These are phyloP conservation scores for Gyrodactylus salaris DNA, from an alignment of 1,140 invertebrate species.

Conservation along the genomic window DNA sequence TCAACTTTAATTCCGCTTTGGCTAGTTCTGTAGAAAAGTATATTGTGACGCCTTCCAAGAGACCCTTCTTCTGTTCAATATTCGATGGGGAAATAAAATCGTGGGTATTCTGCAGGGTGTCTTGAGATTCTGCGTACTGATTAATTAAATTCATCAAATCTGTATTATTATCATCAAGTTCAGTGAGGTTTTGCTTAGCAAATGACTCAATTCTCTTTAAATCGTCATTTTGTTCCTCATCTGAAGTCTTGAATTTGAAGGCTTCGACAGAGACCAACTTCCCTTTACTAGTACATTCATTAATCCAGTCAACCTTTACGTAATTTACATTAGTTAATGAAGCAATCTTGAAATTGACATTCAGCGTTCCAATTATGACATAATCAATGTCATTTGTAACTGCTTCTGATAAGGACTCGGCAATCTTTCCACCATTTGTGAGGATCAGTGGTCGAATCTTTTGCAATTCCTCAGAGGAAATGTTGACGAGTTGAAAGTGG, in stretches of 20 bases:
- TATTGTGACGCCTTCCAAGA: background rate
- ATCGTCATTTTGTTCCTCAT: background rate
- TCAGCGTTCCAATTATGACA: background rate
- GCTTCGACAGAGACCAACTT: background rate
- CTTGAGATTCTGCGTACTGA: background rate
- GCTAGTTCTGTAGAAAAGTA: background rate
- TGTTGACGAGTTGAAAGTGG: background rate
- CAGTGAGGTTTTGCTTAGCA: background rate
- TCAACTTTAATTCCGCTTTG: background rate
- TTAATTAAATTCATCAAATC: background rate
- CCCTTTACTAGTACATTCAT: background rate
- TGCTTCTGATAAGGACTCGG: background rate
- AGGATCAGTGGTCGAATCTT: background rate
- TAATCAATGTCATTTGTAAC: background rate
- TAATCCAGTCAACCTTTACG: background rate
- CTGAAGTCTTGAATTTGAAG: background rate
- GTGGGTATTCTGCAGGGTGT: background rate
- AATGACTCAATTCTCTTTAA: background rate
- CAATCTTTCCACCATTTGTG: background rate
- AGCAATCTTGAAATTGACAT: background rate
- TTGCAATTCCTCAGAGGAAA: background rate
- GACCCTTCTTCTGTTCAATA: background rate
- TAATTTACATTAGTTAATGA: background rate
- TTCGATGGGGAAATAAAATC: background rate
- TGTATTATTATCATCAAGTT: background rate